Evolutionary conservation across 2,888 invertebrate genomes (phyloP).

Genomic region (Limnephilus rhombicus): DNA sequence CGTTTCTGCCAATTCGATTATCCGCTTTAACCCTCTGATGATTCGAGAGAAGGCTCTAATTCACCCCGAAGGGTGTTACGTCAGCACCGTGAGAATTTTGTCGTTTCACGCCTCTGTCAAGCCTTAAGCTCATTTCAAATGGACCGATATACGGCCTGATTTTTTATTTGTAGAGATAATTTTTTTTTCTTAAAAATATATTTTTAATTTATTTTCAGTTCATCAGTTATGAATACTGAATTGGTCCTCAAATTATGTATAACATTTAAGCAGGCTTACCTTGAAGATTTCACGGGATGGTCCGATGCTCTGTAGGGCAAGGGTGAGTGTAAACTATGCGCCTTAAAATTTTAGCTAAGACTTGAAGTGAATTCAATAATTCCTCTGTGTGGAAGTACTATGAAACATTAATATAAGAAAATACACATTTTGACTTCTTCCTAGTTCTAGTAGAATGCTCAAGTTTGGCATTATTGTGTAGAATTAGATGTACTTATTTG

Average conservation of each 20-base stretch:
- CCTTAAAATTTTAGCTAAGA: too few species aligned
- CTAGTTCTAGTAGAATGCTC: background rate
- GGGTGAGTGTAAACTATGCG: too few species aligned
- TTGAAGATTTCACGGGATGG: background rate
- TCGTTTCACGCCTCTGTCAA: background rate
- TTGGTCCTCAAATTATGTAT: background rate
- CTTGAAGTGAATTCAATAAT: too few species aligned
- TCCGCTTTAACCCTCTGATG: slow-evolving; percentile 37
- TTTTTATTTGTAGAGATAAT: background rate
- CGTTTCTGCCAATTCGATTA: slow-evolving; percentile 42
- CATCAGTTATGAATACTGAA: background rate
- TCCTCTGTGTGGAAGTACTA: too few species aligned
- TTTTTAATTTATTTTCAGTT: background rate
- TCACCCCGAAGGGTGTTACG: slow-evolving; percentile 22
- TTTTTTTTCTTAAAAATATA: background rate
- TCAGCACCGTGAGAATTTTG: slow-evolving; percentile 30
- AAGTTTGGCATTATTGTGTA: background rate
- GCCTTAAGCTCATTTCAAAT: background rate
- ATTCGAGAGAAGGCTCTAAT: slow-evolving; percentile 23
- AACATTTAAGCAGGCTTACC: background rate
- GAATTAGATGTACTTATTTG: too few species aligned
- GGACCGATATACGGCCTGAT: background rate
- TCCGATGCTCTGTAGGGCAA: too few species aligned
- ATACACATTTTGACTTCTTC: too few species aligned
- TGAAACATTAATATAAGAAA: too few species aligned